Conservation (phyloP, 2,888 invertebrate genomes). For the Orchesellides sinensis region DNA sequence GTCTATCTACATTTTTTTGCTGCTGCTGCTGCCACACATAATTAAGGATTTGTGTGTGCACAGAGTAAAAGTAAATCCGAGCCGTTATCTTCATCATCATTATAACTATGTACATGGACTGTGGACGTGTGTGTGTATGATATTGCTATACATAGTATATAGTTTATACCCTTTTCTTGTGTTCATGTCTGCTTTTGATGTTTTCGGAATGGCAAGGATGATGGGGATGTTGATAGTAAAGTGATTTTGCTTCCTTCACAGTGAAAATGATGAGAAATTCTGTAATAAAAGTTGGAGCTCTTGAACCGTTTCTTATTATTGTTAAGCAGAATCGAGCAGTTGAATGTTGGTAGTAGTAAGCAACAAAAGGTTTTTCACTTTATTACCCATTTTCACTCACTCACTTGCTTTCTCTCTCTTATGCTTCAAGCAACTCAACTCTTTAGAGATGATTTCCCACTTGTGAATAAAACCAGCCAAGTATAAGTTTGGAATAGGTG, state of each 20-base stretch:
- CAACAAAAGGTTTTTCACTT: slow-evolving; percentile 30
- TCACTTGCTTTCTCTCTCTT: neutral
- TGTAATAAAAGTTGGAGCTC: slow-evolving; percentile 22
- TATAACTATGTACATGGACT: no score
- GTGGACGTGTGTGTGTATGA: no score
- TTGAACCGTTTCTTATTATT: neutral
- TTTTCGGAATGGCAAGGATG: neutral
- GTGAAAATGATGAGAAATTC: slow-evolving; percentile 9
- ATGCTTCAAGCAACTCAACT: no score
- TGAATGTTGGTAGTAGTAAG: neutral
- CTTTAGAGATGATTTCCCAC: slow-evolving; percentile 30
- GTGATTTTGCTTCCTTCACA: neutral
- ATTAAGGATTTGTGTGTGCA: slow-evolving; percentile 25
- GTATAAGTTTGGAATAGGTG: no score
- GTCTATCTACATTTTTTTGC: no score
- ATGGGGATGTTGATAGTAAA: slow-evolving; percentile 5
- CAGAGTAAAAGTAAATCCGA: slow-evolving; percentile 17
- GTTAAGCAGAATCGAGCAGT: no score
- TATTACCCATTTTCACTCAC: slow-evolving; percentile 23
- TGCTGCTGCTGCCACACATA: slow-evolving; percentile 25
- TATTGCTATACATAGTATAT: no score
- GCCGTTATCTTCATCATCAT: neutral
- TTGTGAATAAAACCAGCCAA: neutral
- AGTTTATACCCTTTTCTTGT: no score
- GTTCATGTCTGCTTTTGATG: slow-evolving; percentile 26